Base-by-base conservation (phyloP, 2,113 vertebrate species). In the Carassius auratus region DNA sequence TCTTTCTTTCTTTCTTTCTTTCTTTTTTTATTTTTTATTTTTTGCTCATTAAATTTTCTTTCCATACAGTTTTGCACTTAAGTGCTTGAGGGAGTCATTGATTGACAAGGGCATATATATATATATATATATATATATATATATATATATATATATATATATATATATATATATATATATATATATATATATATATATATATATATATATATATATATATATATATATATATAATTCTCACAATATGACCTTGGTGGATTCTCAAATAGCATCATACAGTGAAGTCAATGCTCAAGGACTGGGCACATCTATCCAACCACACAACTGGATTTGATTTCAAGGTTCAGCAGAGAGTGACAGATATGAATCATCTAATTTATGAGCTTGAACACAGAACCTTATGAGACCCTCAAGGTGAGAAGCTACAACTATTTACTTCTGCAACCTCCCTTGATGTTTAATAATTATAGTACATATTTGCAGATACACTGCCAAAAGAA, bases 41-140 rank as follows among this genome's bases (percentile, higher is more conserved):
- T n/a, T n/a, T 71, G 68, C 92, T 89, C 93, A 88, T 91, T 93
- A 94, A 92, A 93, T 94, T 94, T 30, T 91, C 92, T 92, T 92
- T 92, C 36, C 36, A 36, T 36, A 92, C 91, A 92, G 87, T 83
- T 75, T 23, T 92, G 91, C 90, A 90, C 91, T 85, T 94, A 92
- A 94, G 91, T 93, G 92, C 91, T 93, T 93, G 92, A 94, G 85
- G 91, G 57, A 83, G 73, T 71, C 50, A 12, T 23, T 82, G 86
- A 85, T 86, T 57, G 48, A n/a, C 10, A n/a, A 84, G 81, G 59
- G 30, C 48, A 84, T 61, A 50, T 4, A 50, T 48, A 48, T 48
- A 50, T 50, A 50, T 30, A 30, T n/a, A n/a, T n/a, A n/a, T n/a
- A n/a, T n/a, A n/a, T n/a, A 84, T 61, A 50, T 4, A 50, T 48